phyloP scores from a whole-genome alignment of 2,888 invertebrate species.

The Callimorpha dominula region DNA sequence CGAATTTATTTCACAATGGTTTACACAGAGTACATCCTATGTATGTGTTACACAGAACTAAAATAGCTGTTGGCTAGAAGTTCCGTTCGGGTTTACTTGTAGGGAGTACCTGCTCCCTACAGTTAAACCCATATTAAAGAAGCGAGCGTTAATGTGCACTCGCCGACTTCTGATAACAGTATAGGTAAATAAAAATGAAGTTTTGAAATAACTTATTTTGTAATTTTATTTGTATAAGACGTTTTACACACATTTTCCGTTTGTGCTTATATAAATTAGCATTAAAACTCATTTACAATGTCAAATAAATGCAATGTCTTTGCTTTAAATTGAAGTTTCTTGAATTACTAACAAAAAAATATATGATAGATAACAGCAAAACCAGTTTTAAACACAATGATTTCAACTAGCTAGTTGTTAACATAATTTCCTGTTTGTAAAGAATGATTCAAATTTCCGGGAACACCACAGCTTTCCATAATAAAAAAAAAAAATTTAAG shows the following conservation, averaged over 20 bases:
- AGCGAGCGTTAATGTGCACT: background rate
- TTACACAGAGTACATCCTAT: too few species aligned
- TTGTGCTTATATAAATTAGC: conserved; percentile 27
- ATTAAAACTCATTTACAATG: conserved; percentile 10
- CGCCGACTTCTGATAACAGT: background rate
- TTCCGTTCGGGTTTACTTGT: too few species aligned
- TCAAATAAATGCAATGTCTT: background rate
- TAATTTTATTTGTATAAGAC: conserved; percentile 39
- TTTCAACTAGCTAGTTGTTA: background rate
- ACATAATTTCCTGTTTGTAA: too few species aligned
- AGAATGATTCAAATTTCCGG: too few species aligned
- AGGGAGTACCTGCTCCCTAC: too few species aligned
- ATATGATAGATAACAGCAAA: background rate
- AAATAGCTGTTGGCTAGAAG: too few species aligned
- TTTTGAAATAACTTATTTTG: background rate
- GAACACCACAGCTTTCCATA: background rate
- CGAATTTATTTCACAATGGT: too few species aligned
- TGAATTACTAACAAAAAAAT: background rate
- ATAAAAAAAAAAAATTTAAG: background rate
- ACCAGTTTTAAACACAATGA: background rate
- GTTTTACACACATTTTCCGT: conserved; percentile 1
- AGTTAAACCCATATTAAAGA: background rate
- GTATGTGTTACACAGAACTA: too few species aligned
- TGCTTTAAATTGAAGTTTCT: background rate
- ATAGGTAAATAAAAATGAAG: background rate